phyloP scores from a whole-genome alignment of 2,113 vertebrate species.

The Myotis brandtii region DNA sequence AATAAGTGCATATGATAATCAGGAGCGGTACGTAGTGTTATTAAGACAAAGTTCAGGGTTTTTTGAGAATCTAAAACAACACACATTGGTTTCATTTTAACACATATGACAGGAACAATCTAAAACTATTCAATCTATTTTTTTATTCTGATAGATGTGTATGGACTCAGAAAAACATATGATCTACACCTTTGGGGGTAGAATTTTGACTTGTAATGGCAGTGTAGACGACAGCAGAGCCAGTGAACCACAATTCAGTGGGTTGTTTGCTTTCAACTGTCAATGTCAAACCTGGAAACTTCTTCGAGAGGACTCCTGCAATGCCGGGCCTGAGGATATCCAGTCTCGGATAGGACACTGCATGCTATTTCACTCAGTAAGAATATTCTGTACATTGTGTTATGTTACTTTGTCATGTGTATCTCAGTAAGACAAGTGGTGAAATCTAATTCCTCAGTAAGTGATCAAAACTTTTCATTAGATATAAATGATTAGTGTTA shows the following conservation, averaged over 20 bases:
- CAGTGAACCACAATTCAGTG: constrained; percentile 98
- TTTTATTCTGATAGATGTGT: constrained; percentile 92
- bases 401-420: constrained; percentile 37
- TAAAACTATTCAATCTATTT: constrained; percentile 70
- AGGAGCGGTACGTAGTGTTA: background rate
- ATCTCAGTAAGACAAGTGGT: constrained; percentile 19
- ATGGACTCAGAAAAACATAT: constrained; percentile 99
- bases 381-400: constrained; percentile 57
- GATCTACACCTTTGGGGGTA: constrained; percentile 98
- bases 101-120: background rate
- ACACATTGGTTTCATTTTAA: constrained; percentile 22
- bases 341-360: constrained; percentile 99
- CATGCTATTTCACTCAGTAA: constrained; percentile 98
- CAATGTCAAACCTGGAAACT: constrained; percentile 95
- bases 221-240: constrained; percentile 96
- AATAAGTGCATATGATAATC: background rate
- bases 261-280: constrained; percentile 96
- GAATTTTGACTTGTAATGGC: constrained; percentile 97
- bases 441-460: background rate
- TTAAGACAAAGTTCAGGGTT: background rate
- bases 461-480: background rate
- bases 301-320: constrained; percentile 97
- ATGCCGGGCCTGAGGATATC: constrained; percentile 97
- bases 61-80: constrained; percentile 41
- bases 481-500: constrained; percentile 36